Conservation (phyloP, 2,113 vertebrate species). For the Calyptomena viridis region DNA sequence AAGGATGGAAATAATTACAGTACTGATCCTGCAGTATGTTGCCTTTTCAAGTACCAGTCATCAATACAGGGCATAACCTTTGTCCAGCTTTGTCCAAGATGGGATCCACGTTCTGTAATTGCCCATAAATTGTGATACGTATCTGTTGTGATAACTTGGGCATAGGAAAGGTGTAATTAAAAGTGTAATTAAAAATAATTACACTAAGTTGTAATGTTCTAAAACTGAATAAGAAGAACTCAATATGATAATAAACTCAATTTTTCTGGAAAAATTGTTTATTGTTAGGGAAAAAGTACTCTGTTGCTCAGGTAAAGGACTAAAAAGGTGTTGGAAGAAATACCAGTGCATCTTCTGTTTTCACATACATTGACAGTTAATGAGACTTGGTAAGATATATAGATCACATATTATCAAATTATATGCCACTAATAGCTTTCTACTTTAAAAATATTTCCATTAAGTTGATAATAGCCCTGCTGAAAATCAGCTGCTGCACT, state of each 20-base stretch:
- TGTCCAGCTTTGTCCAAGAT: neutral
- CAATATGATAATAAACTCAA: neutral
- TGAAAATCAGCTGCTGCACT: neutral
- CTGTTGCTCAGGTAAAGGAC: neutral
- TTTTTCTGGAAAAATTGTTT: neutral
- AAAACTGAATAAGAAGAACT: neutral
- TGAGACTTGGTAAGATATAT: neutral
- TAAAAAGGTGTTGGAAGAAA: neutral
- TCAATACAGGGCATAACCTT: neutral
- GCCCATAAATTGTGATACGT: neutral
- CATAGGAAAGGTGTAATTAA: neutral
- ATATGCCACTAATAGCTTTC: neutral
- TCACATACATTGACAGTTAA: neutral
- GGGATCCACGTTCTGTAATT: neutral
- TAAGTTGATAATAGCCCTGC: neutral
- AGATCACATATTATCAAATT: neutral
- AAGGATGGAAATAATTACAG: conserved; percentile 7
- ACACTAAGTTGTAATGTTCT: neutral
- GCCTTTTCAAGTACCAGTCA: neutral
- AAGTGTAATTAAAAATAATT: neutral
- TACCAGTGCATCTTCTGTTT: neutral
- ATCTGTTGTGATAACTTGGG: neutral
- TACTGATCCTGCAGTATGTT: neutral
- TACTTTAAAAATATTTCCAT: neutral
- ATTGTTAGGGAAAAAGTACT: neutral